phyloP scores from a whole-genome alignment of 2,888 invertebrate species.

The Drosophila eohydei region DNA sequence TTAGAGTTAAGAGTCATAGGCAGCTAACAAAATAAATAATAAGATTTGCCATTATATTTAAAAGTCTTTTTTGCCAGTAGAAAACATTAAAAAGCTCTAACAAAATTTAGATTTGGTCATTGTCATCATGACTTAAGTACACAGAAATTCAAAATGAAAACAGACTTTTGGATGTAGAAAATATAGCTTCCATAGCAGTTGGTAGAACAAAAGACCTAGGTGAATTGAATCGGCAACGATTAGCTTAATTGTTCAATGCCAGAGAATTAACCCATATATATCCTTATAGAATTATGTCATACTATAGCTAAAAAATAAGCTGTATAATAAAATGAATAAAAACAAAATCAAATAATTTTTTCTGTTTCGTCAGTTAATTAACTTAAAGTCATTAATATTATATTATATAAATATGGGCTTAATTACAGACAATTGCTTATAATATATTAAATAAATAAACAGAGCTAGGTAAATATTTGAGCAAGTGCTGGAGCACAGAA shows the following conservation, averaged over 20 bases:
- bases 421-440: background rate
- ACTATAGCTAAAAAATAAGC: background rate
- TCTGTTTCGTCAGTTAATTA: background rate
- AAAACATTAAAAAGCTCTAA: too few relatives aligned
- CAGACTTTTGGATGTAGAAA: background rate
- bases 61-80: background rate
- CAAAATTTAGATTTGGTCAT: too few relatives aligned
- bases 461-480: conserved; percentile 10
- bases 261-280: background rate
- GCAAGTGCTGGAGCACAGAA: conserved; percentile 17
- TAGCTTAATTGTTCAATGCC: background rate
- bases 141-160: too few relatives aligned
- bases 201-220: too few relatives aligned
- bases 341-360: background rate
- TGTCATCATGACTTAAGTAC: too few relatives aligned
- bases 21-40: background rate
- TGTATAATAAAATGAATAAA: background rate
- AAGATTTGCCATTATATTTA: background rate
- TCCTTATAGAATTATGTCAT: background rate
- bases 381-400: background rate
- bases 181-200: too few relatives aligned
- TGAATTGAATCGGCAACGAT: background rate
- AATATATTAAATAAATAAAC: background rate
- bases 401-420: background rate
- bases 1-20: background rate